A percentile compares a stretch with the other conserved stretches of the same genome.
Conservation (phyloP, 2,797 vertebrate species). For the Cryptoblepharus egeriae region DNA sequence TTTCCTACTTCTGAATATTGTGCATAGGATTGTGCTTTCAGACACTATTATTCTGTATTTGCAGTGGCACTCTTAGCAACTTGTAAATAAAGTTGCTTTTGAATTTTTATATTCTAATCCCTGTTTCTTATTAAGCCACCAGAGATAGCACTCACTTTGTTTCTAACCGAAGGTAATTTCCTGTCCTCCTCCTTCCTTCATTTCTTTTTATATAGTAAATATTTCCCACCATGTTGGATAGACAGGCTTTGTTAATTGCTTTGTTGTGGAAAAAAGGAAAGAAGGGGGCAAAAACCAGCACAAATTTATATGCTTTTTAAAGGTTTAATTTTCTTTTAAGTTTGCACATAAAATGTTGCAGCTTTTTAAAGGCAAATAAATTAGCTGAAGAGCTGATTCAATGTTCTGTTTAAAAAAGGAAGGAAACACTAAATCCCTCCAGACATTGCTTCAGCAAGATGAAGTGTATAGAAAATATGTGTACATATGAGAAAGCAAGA, state of each 20-base stretch:
- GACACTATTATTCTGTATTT: conserved; percentile 24
- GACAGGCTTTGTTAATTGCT: conserved; percentile 72
- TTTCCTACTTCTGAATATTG: too few relatives aligned
- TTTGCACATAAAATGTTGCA: conserved; percentile 65
- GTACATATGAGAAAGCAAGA: conserved; percentile 14
- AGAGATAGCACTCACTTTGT: conserved; percentile 68
- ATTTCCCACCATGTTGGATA: conserved; percentile 64
- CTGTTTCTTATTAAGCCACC: conserved; percentile 68
- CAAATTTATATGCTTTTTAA: conserved; percentile 73
- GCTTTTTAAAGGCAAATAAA: conserved; percentile 71
- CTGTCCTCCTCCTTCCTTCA: background rate
- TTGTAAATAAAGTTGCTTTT: conserved; percentile 39
- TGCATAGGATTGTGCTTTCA: too few relatives aligned
- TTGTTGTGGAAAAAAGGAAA: conserved; percentile 50
- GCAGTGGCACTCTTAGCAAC: conserved; percentile 60
- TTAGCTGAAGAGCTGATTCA: conserved; percentile 59
- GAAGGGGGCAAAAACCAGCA: too few relatives aligned
- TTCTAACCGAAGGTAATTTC: conserved; percentile 70
- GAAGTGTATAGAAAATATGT: conserved; percentile 48
- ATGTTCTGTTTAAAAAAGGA: conserved; percentile 43
- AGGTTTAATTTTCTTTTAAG: conserved; percentile 78
- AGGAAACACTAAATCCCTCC: conserved; percentile 34
- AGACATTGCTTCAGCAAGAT: conserved; percentile 52
- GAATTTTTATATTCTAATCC: conserved; percentile 64
- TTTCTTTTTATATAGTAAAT: conserved; percentile 67